Conservation (phyloP, 2,797 vertebrate species). For the Pseudotriccus pelzelni region DNA sequence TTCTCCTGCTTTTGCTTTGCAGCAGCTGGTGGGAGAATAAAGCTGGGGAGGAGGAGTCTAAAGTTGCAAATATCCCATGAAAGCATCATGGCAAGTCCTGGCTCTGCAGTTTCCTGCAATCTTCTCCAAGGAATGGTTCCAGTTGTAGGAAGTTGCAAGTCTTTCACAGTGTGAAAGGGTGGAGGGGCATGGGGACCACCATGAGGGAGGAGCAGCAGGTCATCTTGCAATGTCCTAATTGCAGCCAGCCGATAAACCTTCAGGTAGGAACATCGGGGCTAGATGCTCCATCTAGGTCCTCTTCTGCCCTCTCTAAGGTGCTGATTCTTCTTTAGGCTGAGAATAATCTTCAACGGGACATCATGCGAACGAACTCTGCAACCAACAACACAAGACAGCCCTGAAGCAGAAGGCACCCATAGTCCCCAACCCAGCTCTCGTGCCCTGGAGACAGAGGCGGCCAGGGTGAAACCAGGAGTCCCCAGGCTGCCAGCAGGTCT, state of each 20-base stretch:
- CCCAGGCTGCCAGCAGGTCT: neutral
- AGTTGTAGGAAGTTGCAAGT: constrained; percentile 77
- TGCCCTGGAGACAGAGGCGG: neutral
- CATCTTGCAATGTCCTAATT: constrained; percentile 65
- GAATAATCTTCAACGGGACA: constrained; percentile 88
- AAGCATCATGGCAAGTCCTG: constrained; percentile 61
- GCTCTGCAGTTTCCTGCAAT: constrained; percentile 51
- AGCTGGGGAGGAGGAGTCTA: constrained; percentile 53
- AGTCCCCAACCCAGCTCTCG: neutral
- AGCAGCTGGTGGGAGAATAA: constrained; percentile 60
- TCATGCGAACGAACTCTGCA: constrained; percentile 96
- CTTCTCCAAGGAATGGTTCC: constrained; percentile 62
- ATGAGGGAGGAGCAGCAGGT: constrained; percentile 68
- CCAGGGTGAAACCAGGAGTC: neutral
- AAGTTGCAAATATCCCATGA: constrained; percentile 59
- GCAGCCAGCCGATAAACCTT: constrained; percentile 71
- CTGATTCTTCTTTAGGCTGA: constrained; percentile 48
- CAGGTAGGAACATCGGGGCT: constrained; percentile 58
- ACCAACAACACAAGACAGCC: constrained; percentile 18
- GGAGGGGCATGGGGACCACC: constrained; percentile 70
- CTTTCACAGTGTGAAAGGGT: constrained; percentile 82
- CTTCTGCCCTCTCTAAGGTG: constrained; percentile 64
- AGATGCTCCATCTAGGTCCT: constrained; percentile 64
- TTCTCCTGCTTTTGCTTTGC: constrained; percentile 38
- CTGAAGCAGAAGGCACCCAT: neutral